Base-by-base conservation (phyloP, 2,113 vertebrate species). In the Labeo catla region DNA sequence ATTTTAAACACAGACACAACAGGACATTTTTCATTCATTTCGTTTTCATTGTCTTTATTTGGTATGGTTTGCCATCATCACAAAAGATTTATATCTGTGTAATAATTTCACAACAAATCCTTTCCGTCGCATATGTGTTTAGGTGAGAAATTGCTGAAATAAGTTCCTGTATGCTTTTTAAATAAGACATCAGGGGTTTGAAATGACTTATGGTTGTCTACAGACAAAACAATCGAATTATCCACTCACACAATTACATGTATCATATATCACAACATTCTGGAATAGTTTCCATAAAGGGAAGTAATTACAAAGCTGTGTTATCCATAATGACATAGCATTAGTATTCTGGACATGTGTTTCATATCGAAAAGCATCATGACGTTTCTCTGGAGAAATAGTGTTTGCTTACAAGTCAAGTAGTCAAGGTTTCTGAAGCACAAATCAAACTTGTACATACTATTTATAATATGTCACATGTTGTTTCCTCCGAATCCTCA, bases 381-480 rank as follows among this genome's bases (percentile, higher is more conserved):
- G 78, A 78, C 86, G 84, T 91, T 91, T 93, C 74, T 87, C 61
- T 85, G 87, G 76, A 86, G 23, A 84, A 66, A 87, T 50, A 80
- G 9, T 68, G 76, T 86, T 89, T 86, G 50, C 78, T 86, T 76
- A 47, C 84, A 49, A 76, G 45, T 86, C 77, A 86, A 86, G 82
- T 86, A 87, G 90, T 89, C 76, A 70, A 81, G 83, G 61, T 90
- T 93, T 92, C 76, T 87, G 63, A 90, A 92, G 90, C 86, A 84
- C 81, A 88, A 89, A 88, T 89, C 86, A 83, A 86, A 86, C 84
- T 87, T 87, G 61, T 65, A 65, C 79, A 88, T 88, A 85, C 86
- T 89, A 76, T 92, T 93, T 91, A 89, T 91, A 90, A 86, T 87
- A 89, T 61, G 50, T 92, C 90, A 91, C 90, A 91, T 76, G 39